phyloP scores from a whole-genome alignment of 2,797 vertebrate genomes.

The Coendou prehensilis region DNA sequence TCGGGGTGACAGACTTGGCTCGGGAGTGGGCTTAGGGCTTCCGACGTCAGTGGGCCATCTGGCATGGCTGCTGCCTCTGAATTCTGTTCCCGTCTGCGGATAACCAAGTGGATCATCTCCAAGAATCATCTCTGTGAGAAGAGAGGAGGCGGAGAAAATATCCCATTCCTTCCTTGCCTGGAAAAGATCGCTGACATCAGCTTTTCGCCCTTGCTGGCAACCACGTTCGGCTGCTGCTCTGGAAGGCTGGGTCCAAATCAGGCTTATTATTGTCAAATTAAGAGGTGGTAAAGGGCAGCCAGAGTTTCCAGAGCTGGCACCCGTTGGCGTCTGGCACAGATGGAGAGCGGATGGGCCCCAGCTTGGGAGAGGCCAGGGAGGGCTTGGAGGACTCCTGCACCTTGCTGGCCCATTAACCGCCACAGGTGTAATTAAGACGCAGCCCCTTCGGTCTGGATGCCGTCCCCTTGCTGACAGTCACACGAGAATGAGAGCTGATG shows the following conservation, averaged over 20 bases:
- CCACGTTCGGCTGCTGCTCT: constrained; percentile 1
- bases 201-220: constrained; percentile 34
- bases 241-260: constrained; percentile 6
- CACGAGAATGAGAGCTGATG: constrained; percentile 1
- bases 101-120: constrained; percentile 65
- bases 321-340: not conserved
- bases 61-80: constrained; percentile 61
- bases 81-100: not conserved
- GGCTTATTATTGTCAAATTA: constrained; percentile 45
- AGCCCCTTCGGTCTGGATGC: not conserved
- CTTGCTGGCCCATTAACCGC: not conserved
- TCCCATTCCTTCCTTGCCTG: not conserved
- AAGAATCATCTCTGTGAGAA: constrained; percentile 67
- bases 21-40: constrained; percentile 7
- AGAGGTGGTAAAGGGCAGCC: constrained; percentile 61
- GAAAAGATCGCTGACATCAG: constrained; percentile 40
- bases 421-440: not conserved
- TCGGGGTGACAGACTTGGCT: constrained; percentile 63
- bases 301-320: not conserved
- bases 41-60: constrained; percentile 68
- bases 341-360: not conserved
- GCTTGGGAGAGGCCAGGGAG: constrained; percentile 32
- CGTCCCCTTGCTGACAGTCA: not conserved
- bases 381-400: not conserved
- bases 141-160: constrained; percentile 20